phyloP scores from a whole-genome alignment of 2,113 vertebrate genomes.

The Uria lomvia region DNA sequence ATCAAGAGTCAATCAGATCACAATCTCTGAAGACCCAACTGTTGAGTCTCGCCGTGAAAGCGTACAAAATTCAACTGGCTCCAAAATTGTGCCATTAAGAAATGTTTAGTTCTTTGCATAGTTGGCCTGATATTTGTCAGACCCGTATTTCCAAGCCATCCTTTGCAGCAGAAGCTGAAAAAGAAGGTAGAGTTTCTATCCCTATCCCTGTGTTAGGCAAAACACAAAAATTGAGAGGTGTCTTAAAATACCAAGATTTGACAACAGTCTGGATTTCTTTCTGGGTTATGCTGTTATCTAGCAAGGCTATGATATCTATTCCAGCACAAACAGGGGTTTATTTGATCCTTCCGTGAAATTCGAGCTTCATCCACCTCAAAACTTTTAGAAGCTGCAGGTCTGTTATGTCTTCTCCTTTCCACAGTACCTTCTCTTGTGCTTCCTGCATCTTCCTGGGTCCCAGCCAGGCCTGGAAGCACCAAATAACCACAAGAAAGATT shows the following conservation, averaged over 20 bases:
- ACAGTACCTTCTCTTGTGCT: neutral
- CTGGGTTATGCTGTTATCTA: neutral
- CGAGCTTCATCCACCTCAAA: neutral
- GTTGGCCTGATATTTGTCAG: neutral
- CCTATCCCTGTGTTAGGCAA: neutral
- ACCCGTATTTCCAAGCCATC: neutral
- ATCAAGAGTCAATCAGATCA: neutral
- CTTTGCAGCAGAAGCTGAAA: neutral
- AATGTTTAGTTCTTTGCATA: neutral
- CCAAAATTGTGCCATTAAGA: neutral
- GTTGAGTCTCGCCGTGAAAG: neutral
- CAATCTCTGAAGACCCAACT: neutral
- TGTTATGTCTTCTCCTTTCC: neutral
- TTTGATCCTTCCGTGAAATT: neutral
- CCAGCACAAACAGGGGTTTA: neutral
- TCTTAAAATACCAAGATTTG: neutral
- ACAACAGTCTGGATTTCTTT: neutral
- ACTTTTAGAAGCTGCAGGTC: neutral
- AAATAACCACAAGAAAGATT: conserved; percentile 32
- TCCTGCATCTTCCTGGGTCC: neutral
- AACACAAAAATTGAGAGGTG: neutral
- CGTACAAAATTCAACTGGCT: neutral
- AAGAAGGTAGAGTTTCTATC: neutral
- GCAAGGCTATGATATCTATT: neutral
- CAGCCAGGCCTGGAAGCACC: conserved; percentile 24